phyloP scores from a whole-genome alignment of 2,113 vertebrate species.

The Percina caprodes region DNA sequence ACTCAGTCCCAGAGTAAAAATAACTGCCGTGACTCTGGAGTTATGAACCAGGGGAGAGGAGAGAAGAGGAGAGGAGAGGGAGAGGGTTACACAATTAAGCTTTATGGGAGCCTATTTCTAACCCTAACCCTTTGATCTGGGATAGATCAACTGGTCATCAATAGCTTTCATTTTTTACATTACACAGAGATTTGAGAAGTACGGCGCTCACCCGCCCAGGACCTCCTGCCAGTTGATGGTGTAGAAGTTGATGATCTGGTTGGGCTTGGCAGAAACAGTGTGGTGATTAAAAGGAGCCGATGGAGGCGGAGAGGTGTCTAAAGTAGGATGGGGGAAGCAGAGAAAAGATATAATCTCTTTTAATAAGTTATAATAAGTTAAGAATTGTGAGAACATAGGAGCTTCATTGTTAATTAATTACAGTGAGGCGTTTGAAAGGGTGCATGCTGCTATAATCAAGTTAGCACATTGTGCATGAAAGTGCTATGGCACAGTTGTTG shows the following conservation, averaged over 20 bases:
- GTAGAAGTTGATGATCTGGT: conserved; percentile 91
- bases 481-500: conserved; percentile 11
- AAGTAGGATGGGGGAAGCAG: conserved; percentile 42
- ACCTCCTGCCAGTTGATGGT: conserved; percentile 90
- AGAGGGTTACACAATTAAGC: conserved; percentile 61
- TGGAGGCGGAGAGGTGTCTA: conserved; percentile 86
- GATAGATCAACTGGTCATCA: conserved; percentile 17
- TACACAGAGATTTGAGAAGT: conserved; percentile 14
- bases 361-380: conserved; percentile 27
- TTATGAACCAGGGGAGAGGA: conserved; percentile 71
- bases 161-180: conserved; percentile 5
- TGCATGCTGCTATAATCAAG: conserved; percentile 34
- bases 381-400: conserved; percentile 54
- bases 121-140: conserved; percentile 45
- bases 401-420: conserved; percentile 35
- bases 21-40: conserved; percentile 82
- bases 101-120: conserved; percentile 40
- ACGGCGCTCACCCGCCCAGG: conserved; percentile 90
- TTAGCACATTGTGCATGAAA: conserved; percentile 42
- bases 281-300: conserved; percentile 93
- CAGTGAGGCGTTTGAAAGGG: background rate
- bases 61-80: background rate
- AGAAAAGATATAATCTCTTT: conserved; percentile 39
- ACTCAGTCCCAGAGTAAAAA: conserved; percentile 79
- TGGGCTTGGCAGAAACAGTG: conserved; percentile 91